Conservation (phyloP, 2,797 vertebrate species). For the Halcyon chelicuti region DNA sequence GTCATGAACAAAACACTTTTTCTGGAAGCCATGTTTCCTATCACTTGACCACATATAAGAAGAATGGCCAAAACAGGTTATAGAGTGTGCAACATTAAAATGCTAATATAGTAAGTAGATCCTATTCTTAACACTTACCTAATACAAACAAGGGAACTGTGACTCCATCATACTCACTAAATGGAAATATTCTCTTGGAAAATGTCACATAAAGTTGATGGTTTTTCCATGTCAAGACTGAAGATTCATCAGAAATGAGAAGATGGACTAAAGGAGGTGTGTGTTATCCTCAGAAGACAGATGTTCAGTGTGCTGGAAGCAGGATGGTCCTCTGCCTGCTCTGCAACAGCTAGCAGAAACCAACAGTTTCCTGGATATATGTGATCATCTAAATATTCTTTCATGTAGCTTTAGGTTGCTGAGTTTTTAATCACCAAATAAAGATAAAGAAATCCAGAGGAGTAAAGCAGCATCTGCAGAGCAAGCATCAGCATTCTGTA, state of each 20-base stretch:
- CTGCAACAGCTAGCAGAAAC: not conserved
- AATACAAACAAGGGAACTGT: not conserved
- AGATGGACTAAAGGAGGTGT: not conserved
- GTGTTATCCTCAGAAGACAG: not conserved
- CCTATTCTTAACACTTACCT: not conserved
- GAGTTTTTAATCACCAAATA: not conserved
- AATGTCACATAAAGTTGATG: not conserved
- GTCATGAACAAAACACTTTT: not conserved
- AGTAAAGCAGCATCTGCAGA: not conserved
- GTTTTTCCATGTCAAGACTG: not conserved
- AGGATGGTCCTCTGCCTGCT: not conserved
- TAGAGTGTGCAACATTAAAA: not conserved
- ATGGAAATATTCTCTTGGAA: not conserved
- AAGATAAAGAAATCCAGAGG: not conserved
- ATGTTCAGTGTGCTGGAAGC: not conserved
- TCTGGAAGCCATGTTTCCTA: not conserved
- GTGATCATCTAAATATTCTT: not conserved
- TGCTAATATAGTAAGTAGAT: not conserved
- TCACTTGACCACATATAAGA: not conserved
- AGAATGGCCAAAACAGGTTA: rapidly evolving
- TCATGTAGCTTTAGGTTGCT: not conserved
- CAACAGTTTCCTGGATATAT: not conserved
- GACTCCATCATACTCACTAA: not conserved
- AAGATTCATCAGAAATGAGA: not conserved
- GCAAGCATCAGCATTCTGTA: not conserved